Conservation (phyloP, 2,888 invertebrate species). For the Phalera bucephala region DNA sequence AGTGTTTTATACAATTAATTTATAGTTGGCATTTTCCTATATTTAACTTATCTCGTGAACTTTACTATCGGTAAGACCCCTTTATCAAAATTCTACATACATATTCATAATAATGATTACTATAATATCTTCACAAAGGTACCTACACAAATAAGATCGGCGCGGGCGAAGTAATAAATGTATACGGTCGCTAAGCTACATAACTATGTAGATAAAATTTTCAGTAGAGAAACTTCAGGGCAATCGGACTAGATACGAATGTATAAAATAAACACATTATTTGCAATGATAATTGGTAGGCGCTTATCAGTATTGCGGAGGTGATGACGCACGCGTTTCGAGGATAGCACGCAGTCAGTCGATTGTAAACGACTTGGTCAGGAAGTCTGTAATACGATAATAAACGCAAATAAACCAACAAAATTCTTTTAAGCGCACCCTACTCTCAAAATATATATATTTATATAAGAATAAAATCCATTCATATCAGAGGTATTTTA, state of each 20-base stretch:
- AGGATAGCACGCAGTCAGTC: slow-evolving; percentile 49
- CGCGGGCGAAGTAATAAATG: slow-evolving; percentile 59
- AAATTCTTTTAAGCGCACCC: too few species aligned
- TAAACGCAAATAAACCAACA: too few species aligned
- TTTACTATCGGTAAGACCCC: slow-evolving; percentile 69
- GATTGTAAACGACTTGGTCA: slow-evolving; percentile 52
- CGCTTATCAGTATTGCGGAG: slow-evolving; percentile 77
- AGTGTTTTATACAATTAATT: slow-evolving; percentile 25
- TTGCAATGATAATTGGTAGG: slow-evolving; percentile 80
- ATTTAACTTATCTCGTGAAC: slow-evolving; percentile 76
- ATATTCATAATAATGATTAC: slow-evolving; percentile 14
- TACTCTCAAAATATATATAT: too few species aligned
- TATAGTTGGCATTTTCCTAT: slow-evolving; percentile 65
- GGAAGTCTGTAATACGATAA: slow-evolving; percentile 36
- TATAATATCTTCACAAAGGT: slow-evolving; percentile 25
- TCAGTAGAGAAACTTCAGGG: slow-evolving; percentile 59
- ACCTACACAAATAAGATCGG: slow-evolving; percentile 55
- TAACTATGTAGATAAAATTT: slow-evolving; percentile 44
- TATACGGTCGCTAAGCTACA: slow-evolving; percentile 38
- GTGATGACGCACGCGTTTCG: slow-evolving; percentile 76
- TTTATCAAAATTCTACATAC: slow-evolving; percentile 61
- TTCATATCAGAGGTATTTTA: too few species aligned
- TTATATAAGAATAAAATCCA: too few species aligned
- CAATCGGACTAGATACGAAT: slow-evolving; percentile 57
- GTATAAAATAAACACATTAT: slow-evolving; percentile 71